Percentiles rank a stretch among this genome's conserved stretches.
phyloP scores from a whole-genome alignment of 1,140 invertebrate genomes.

The Tetramorium parvispinum region DNA sequence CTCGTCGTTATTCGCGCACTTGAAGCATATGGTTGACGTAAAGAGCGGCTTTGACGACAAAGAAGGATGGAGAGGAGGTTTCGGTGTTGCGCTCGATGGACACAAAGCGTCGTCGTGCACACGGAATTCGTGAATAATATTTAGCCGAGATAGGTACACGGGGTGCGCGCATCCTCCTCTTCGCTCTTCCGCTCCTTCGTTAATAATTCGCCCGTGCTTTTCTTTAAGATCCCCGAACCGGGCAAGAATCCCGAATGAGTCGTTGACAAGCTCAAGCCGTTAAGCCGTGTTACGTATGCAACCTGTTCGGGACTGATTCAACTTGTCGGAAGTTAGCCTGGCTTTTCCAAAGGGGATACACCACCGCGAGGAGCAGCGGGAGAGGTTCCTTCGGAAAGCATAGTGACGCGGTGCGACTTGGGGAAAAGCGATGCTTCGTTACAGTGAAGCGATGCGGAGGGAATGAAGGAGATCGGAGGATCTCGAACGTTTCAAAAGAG shows the following conservation, averaged over 20 bases:
- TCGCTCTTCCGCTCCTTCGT: not conserved
- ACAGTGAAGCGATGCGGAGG: conserved; percentile 28
- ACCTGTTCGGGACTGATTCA: conserved; percentile 60
- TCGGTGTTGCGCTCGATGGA: conserved; percentile 30
- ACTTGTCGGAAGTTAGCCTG: conserved; percentile 61
- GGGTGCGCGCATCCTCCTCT: not conserved
- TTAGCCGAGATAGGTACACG: conserved; percentile 1
- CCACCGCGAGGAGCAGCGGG: not conserved
- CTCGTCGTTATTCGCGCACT: conserved; percentile 46
- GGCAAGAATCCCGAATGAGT: conserved; percentile 58
- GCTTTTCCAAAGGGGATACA: conserved; percentile 37
- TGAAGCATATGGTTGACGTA: conserved; percentile 28
- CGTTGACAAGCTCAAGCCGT: conserved; percentile 40
- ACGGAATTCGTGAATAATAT: conserved; percentile 51
- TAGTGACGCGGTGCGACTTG: not conserved
- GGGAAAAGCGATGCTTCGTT: conserved; percentile 21
- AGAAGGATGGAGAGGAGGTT: conserved; percentile 21
- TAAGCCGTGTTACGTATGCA: conserved; percentile 57
- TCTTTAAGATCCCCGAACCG: conserved; percentile 12
- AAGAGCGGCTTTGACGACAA: conserved; percentile 49
- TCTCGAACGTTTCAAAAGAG: conserved; percentile 65
- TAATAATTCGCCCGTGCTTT: conserved; percentile 45
- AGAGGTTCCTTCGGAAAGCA: not conserved
- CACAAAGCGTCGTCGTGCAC: conserved; percentile 34
- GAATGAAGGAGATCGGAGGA: conserved; percentile 15